Base-by-base conservation (phyloP, 1,140 invertebrate genomes). In the Hylyphantes graminicola region DNA sequence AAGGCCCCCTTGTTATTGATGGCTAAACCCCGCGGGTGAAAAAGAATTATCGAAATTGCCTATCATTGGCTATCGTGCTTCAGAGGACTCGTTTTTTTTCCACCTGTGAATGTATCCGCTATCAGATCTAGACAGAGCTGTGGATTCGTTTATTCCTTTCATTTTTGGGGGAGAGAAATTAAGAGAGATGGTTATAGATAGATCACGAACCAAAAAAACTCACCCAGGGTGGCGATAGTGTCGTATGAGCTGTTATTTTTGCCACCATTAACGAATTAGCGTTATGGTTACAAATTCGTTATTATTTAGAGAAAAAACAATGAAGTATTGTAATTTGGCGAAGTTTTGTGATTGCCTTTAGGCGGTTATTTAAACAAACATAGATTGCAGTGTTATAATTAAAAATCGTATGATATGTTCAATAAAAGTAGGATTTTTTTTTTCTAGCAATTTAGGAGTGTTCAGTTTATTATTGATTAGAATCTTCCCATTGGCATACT, bases 31-130 rank as follows among this genome's bases (percentile, higher is more conserved):
- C 21, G 77, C 9, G 77, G 77, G 19, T 59, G 17, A 13, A 21
- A 79, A 79, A 51, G 65, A 35, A 79, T 79, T 79, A 81, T 81
- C 78, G 78, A 81, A n/a, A 81, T 81, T 57, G 78, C 65, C 65
- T 81, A 81, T 81, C 68, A 72, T 50, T 61, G 68, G 68, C 48
- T 72, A 63, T n/a, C 67, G 78, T 81, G 68, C 68, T 78, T 21
- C 9, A 48, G 17, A 55, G 7, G 35, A 78, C 55, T 19, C 21
- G 10, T 10, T 73, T 54, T 63, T 81, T 35, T 35, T 35, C 5
- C 35, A 35, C 35, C 35, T 35, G 35, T 35, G 35, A 35, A 35
- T 35, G 35, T 35, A 35, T 35, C 5, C 35, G 35, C 73, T 81
- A 81, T 81, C 78, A 70, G 78, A 81, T 81, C 78, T 15, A n/a